Conservation (phyloP, 2,888 invertebrate species). For the Microctonus brassicae region DNA sequence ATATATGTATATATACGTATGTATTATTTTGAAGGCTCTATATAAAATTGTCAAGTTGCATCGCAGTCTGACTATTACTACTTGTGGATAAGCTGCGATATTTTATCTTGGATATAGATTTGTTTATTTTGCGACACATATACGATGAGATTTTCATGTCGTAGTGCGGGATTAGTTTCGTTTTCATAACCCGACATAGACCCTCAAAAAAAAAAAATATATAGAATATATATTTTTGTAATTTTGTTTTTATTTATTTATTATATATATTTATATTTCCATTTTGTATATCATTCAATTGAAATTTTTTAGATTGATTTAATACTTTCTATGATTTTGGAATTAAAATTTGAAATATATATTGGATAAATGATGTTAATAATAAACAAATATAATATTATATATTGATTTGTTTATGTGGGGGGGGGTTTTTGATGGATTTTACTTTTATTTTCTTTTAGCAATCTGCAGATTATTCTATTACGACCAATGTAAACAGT, state of each 20-base stretch:
- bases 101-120: constrained; percentile 55
- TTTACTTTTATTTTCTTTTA: background rate
- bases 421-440: too few species aligned
- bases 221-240: background rate
- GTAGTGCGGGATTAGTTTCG: constrained; percentile 52
- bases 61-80: constrained; percentile 11
- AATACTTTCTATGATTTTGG: too few species aligned
- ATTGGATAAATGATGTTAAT: constrained; percentile 2
- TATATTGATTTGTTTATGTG: too few species aligned
- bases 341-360: too few species aligned
- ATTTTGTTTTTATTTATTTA: background rate
- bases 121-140: constrained; percentile 60
- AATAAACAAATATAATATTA: background rate
- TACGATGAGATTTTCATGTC: constrained; percentile 64
- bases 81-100: constrained; percentile 37
- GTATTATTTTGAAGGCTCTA: background rate
- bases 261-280: too few species aligned
- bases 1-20: background rate
- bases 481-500: constrained; percentile 63
- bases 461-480: constrained; percentile 64
- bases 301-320: too few species aligned
- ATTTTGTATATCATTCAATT: background rate
- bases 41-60: too few species aligned
- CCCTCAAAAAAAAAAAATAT: background rate
- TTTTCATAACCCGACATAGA: background rate